phyloP scores from a whole-genome alignment of 2,113 vertebrate genomes.

The Podilymbus podiceps region DNA sequence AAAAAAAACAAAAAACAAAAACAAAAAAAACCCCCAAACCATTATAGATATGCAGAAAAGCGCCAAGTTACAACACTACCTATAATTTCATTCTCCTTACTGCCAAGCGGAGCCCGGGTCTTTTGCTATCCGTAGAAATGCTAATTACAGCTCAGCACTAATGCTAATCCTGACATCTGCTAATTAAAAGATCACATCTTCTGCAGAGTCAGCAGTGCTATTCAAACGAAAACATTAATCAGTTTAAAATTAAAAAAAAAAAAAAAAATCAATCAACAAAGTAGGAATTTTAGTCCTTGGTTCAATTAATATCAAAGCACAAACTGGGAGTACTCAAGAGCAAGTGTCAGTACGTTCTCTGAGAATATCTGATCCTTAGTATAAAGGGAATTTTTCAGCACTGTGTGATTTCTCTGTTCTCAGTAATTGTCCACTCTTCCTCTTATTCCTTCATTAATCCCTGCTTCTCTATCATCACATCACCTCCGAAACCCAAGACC shows the following conservation, averaged over 20 bases:
- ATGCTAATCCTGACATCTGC: slow-evolving; percentile 80
- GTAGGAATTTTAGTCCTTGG: slow-evolving; percentile 37
- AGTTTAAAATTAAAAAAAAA: slow-evolving; percentile 63
- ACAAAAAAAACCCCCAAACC: too few relatives aligned
- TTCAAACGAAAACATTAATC: slow-evolving; percentile 79
- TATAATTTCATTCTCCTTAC: slow-evolving; percentile 34
- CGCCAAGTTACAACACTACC: slow-evolving; percentile 26
- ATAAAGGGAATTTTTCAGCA: not conserved
- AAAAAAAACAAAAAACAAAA: not conserved
- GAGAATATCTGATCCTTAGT: not conserved
- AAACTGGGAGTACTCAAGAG: slow-evolving; percentile 21
- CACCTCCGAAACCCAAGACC: not conserved
- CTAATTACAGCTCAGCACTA: slow-evolving; percentile 74
- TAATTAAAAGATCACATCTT: slow-evolving; percentile 82
- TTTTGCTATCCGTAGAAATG: slow-evolving; percentile 64
- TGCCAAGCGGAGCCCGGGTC: slow-evolving; percentile 26
- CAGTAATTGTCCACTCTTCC: not conserved
- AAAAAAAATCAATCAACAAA: slow-evolving; percentile 65
- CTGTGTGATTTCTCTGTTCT: not conserved
- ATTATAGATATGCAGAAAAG: slow-evolving; percentile 3
- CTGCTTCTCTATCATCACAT: not conserved
- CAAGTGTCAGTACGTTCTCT: not conserved
- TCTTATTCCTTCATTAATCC: not conserved
- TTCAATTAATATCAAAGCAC: slow-evolving; percentile 36
- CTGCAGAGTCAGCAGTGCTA: slow-evolving; percentile 75